Base-by-base conservation (phyloP, 1,140 invertebrate genomes). In the Drosophila virilis region DNA sequence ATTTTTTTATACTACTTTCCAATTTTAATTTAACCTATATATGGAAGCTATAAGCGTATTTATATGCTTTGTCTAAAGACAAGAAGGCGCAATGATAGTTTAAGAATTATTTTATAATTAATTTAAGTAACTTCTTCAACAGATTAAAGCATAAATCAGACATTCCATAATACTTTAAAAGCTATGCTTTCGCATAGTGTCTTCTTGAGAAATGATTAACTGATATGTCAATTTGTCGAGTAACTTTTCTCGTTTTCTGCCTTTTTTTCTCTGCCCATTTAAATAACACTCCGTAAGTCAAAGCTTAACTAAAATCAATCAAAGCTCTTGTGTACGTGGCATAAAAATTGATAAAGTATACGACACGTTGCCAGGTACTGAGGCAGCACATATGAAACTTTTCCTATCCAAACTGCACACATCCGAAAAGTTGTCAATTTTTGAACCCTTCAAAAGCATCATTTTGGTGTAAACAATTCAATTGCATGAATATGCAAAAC, bases 381-480 rank as follows among this genome's bases (percentile, higher is more conserved):
- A n/a, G 67, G 62, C 57, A 77, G 52, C 51, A 50, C 77, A 65
- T 78, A 46, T 15, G 50, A 70, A 79, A 70, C 48, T 77, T 77
- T 73, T 46, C 40, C n/a, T 17, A n/a, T 22, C 37, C 61, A 9
- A 17, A 2, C 35, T 13, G 17, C 42, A 42, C 13, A 61, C 66
- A 65, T 17, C 22, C 66, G 33, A 32, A 59, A 76, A 78, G 28
- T 69, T 65, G 15, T 69, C 52, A 71, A 67, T 60, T 73, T 73
- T 61, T 54, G 77, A 77, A 80, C 81, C 77, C 80, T 85, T 84
- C 59, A 62, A 50, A 79, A 62, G 52, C 67, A 46, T 72, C 58
- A 80, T 77, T 70, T 80, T 66, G 62, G 48, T 85, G 80, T 84
- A 85, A 84, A 84, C 77, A 84, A 77, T 80, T 84, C 80, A 84